Base-by-base conservation (phyloP, 2,113 vertebrate genomes). In the Scophthalmus maximus region DNA sequence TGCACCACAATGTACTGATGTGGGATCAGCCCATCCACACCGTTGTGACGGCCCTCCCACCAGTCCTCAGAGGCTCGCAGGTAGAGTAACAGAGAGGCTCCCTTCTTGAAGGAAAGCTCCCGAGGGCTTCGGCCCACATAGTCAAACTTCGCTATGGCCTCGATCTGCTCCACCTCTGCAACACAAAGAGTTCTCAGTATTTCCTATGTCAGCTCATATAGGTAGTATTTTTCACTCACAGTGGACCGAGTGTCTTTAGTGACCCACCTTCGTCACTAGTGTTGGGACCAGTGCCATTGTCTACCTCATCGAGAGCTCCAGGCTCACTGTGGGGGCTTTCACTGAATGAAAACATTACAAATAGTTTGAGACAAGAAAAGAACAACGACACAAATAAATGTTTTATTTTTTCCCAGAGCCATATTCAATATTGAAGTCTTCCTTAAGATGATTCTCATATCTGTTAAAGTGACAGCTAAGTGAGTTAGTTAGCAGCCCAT, bases 1-100 rank as follows among this genome's bases (percentile, higher is more conserved):
- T 98, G 97, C 32, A 98, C 94, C 77, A 98, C 95, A 64, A 99
- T 98, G 89, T 99, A 99, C 91, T 98, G 97, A 74, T 99, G 97
- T 0, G 97, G 97, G 76, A 99, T 96, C 44, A 99, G 95, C 36
- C 97, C 97, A 0, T 98, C 96, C 14, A 96, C 86, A 10, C 96
- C 97, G 0, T 98, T 98, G 86, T 98, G 96, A 15, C 97, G 92
- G 0, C 97, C 97, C 91, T 98, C 96, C 97, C 97, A 99, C 97
- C 97, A 99, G 92, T 99, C 97, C 0, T 96, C 94, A 0, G 97
- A 99, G 29, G 97, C 97, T 6, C 97, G 91, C 64, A 96, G 93
- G 83, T 97, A 98, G 1, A 99, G 96, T 36, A 99, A 86, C 85
- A 99, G 89, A 0, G 96, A 96, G 0, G 96, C 97, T 32, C 97